Evolutionary conservation across 2,797 vertebrate genomes (phyloP).

Genomic region (Erpetoichthys calabaricus): DNA sequence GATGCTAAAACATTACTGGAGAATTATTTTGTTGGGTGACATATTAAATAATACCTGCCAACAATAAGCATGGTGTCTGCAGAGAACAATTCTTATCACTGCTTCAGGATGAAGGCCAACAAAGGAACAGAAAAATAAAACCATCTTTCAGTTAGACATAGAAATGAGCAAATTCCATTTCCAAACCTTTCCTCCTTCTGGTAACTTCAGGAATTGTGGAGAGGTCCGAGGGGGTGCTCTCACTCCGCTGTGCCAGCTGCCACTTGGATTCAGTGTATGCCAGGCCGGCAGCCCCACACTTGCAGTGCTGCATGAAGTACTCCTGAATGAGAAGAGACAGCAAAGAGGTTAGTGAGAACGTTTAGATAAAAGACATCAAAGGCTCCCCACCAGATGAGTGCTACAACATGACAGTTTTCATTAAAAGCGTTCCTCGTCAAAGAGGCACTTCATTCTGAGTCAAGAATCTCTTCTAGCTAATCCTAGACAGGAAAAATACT

Average conservation of each 20-base stretch:
- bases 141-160: no score
- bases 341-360: constrained; percentile 15
- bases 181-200: constrained; percentile 39
- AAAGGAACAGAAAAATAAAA: neutral
- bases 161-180: constrained; percentile 16
- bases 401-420: neutral
- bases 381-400: constrained; percentile 15
- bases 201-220: constrained; percentile 66
- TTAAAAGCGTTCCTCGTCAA: neutral
- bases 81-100: no score
- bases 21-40: no score
- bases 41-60: no score
- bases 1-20: no score
- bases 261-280: constrained; percentile 50
- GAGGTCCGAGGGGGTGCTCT: constrained; percentile 62
- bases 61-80: no score
- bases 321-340: constrained; percentile 40
- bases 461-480: no score
- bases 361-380: constrained; percentile 8
- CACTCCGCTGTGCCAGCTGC: constrained; percentile 34
- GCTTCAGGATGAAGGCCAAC: no score
- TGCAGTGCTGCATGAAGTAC: constrained; percentile 61
- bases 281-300: constrained; percentile 57
- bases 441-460: neutral
- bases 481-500: no score